Percentiles rank a stretch among this genome's conserved stretches.
phyloP scores from a whole-genome alignment of 2,888 invertebrate species.

The Spodoptera picta region DNA sequence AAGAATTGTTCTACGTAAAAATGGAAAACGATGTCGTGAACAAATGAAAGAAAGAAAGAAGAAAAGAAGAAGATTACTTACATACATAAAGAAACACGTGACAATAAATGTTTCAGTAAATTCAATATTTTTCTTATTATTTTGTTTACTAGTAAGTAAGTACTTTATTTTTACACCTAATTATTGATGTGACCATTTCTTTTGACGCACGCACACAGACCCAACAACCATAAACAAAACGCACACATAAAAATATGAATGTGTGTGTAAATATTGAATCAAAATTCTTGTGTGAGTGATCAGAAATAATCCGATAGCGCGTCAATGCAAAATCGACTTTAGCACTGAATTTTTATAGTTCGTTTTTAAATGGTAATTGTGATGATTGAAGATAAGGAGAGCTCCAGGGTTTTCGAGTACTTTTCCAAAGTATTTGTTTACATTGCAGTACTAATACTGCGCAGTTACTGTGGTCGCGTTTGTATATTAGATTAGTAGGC shows the following conservation, averaged over 20 bases:
- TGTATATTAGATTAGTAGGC: slow-evolving; percentile 92
- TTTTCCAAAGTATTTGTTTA: slow-evolving; percentile 64
- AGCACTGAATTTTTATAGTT: not conserved
- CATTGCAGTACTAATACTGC: slow-evolving; percentile 52
- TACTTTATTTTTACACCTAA: slow-evolving; percentile 1
- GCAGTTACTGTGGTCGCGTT: slow-evolving; percentile 50
- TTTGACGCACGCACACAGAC: slow-evolving; percentile 15
- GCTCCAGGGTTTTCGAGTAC: slow-evolving; percentile 57
- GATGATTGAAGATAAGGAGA: slow-evolving; percentile 19
- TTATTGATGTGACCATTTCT: slow-evolving; percentile 1
- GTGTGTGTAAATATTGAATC: slow-evolving; percentile 42
- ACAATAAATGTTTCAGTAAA: no score
- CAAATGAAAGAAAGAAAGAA: no score
- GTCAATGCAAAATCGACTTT: slow-evolving; percentile 24
- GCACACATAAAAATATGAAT: slow-evolving; percentile 1
- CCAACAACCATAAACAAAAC: slow-evolving; percentile 1
- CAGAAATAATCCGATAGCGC: slow-evolving; percentile 30
- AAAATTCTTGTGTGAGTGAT: slow-evolving; percentile 31
- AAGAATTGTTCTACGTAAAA: no score
- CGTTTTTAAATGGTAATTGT: slow-evolving; percentile 16
- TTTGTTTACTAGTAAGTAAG: not conserved
- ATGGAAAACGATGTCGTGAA: no score
- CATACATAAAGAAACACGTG: no score
- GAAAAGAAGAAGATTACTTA: no score
- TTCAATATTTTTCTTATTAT: not conserved